These are phyloP conservation scores for Steatornis caripensis DNA, from an alignment of 2,113 vertebrate species.

Conservation along the genomic window DNA sequence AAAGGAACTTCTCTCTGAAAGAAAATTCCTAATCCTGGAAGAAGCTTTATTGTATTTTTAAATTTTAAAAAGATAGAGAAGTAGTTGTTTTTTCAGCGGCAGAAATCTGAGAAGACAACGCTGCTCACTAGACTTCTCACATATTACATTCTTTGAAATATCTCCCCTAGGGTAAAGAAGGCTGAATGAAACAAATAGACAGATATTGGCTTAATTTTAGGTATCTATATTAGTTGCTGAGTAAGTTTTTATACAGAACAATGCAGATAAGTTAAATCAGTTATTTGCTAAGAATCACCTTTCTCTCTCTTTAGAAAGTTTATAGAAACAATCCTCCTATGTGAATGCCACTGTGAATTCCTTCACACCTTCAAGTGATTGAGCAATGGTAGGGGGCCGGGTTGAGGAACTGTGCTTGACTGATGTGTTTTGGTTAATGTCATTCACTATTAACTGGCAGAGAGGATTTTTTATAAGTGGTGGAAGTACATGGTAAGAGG, in stretches of 20 bases:
- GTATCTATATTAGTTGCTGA: background rate
- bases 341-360: background rate
- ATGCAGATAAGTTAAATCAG: background rate
- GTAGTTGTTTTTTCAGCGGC: background rate
- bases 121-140: background rate
- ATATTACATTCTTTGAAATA: background rate
- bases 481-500: background rate
- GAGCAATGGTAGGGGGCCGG: background rate
- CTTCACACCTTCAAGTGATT: background rate
- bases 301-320: background rate
- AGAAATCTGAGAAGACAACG: background rate
- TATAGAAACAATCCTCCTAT: background rate
- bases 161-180: background rate
- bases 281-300: background rate
- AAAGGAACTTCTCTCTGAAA: background rate
- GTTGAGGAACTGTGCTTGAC: background rate
- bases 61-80: background rate
- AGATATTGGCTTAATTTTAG: background rate
- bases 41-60: background rate
- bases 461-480: background rate
- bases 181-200: background rate
- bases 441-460: background rate
- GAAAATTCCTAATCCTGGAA: background rate
- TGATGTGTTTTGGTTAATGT: slow-evolving; percentile 1
- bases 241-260: background rate